Evolutionary conservation across 2,797 vertebrate genomes (phyloP).

Genomic region (Falco peregrinus): DNA sequence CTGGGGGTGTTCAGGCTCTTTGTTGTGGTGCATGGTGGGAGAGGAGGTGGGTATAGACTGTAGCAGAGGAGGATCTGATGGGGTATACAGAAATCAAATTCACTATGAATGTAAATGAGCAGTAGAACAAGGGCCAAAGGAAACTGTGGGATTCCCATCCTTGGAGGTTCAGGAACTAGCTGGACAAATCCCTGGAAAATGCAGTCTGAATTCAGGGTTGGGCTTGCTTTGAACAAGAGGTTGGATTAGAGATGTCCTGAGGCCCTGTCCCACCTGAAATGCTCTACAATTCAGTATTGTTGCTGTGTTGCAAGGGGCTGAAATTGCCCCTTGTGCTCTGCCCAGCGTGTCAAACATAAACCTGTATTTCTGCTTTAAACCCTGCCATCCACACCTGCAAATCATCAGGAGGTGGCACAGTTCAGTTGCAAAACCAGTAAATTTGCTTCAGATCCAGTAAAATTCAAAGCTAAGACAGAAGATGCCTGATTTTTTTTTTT

Average conservation of each 20-base stretch:
- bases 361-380: background rate
- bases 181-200: background rate
- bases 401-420: background rate
- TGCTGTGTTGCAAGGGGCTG: background rate
- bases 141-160: background rate
- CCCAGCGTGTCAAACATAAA: rapidly evolving
- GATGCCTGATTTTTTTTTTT: background rate
- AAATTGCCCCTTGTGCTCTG: background rate
- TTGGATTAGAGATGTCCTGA: background rate
- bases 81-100: background rate
- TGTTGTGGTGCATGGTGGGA: background rate
- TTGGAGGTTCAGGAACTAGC: background rate
- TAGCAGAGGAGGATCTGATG: background rate
- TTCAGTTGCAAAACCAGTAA: background rate
- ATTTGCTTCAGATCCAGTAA: background rate
- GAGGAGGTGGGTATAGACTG: background rate
- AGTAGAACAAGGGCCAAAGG: background rate
- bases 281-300: rapidly evolving
- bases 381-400: background rate
- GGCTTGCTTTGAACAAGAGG: background rate
- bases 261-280: background rate
- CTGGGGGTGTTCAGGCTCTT: background rate
- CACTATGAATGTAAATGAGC: background rate
- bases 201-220: rapidly evolving
- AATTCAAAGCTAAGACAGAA: background rate